Conservation (phyloP, 2,888 invertebrate genomes). For the Poecilobothrus nobilitatus region DNA sequence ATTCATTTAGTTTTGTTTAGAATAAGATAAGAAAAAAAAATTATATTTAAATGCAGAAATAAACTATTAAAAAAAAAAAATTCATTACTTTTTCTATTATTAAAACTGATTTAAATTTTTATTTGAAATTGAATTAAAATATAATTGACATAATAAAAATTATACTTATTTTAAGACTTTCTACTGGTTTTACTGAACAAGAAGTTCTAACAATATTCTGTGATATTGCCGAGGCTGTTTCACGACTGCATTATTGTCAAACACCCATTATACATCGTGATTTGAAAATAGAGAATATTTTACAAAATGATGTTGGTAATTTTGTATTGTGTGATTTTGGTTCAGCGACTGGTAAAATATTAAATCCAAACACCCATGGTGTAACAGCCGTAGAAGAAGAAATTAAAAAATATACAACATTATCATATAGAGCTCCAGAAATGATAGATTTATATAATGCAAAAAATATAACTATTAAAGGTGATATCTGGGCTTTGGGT, state of each 20-base stretch:
- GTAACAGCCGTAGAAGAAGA: conserved; percentile 70
- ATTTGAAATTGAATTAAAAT: too few relatives aligned
- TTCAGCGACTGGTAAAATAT: conserved; percentile 74
- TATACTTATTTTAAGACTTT: conserved; percentile 45
- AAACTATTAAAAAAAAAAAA: too few relatives aligned
- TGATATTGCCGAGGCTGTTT: conserved; percentile 85
- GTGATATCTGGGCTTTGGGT: conserved; percentile 87
- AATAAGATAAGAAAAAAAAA: too few relatives aligned
- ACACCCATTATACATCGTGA: conserved; percentile 90
- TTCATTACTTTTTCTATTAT: too few relatives aligned
- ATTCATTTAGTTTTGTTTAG: too few relatives aligned
- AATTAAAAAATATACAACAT: conserved; percentile 79
- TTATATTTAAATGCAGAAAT: too few relatives aligned
- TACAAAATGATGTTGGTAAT: conserved; percentile 68
- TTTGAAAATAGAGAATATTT: conserved; percentile 85
- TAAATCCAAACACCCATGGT: conserved; percentile 60
- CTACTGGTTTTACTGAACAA: conserved; percentile 61
- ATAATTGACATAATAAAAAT: too few relatives aligned
- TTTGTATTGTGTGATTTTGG: conserved; percentile 91
- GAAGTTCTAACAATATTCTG: conserved; percentile 83
- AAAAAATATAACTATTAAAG: conserved; percentile 73
- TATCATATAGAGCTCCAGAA: conserved; percentile 84
- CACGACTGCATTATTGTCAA: conserved; percentile 82
- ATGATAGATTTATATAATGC: conserved; percentile 87
- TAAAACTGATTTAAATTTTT: too few relatives aligned